Conservation (phyloP, 2,888 invertebrate species). For the Rhingia campestris region DNA sequence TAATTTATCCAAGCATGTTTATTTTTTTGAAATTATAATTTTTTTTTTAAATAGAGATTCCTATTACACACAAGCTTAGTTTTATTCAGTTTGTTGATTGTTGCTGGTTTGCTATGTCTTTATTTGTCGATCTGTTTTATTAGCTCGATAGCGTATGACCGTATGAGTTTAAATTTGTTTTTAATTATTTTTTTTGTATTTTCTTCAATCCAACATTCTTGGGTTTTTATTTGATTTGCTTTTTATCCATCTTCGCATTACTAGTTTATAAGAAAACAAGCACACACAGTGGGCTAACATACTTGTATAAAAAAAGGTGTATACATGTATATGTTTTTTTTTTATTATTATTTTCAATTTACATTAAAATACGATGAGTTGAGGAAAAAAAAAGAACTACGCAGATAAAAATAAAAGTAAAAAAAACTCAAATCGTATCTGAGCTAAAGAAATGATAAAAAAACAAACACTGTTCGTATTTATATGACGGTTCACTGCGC, state of each 20-base stretch:
- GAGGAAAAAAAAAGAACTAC: conserved; percentile 18
- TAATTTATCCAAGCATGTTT: conserved; percentile 5
- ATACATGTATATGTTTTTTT: not conserved
- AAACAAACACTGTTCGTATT: conserved; percentile 36
- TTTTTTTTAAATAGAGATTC: conserved; percentile 12
- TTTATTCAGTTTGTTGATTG: not conserved
- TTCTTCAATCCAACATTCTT: not conserved
- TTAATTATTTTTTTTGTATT: not conserved
- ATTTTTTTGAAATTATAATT: conserved; percentile 35
- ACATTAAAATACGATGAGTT: conserved; percentile 45
- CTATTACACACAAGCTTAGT: not conserved
- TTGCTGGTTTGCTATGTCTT: conserved; percentile 11
- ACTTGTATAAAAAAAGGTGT: conserved; percentile 17
- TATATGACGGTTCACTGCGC: conserved; percentile 36
- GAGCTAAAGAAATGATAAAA: conserved; percentile 33
- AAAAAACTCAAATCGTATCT: conserved; percentile 38
- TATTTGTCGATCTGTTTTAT: conserved; percentile 1
- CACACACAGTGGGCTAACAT: not conserved
- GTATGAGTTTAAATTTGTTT: not conserved
- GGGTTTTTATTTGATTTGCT: not conserved
- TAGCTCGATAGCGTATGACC: too few relatives aligned
- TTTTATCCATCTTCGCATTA: not conserved
- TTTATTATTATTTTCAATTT: conserved; percentile 34
- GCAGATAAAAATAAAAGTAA: conserved; percentile 19
- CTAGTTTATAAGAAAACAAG: not conserved